Conservation (phyloP, 2,888 invertebrate species). For the Xanthostigma xanthostigma region DNA sequence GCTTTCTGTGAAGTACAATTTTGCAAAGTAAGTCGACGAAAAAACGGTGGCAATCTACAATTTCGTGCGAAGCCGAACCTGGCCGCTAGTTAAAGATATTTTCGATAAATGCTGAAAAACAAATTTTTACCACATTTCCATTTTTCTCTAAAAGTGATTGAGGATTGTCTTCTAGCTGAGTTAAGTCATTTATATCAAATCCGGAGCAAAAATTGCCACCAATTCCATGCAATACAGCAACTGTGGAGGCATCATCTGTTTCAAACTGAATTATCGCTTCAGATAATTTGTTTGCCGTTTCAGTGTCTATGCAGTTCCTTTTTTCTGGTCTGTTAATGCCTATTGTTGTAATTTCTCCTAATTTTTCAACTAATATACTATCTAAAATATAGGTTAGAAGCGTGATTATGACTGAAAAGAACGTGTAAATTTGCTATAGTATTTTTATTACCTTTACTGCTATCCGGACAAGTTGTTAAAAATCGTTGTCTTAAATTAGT, state of each 20-base stretch:
- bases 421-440: no score
- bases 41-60: no score
- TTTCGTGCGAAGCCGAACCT: no score
- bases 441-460: no score
- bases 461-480: no score
- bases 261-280: constrained; percentile 69
- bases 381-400: no score
- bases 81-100: no score
- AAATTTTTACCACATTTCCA: constrained; percentile 34
- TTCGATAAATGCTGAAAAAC: not conserved
- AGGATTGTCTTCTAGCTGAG: constrained; percentile 19
- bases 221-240: constrained; percentile 72
- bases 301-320: constrained; percentile 67
- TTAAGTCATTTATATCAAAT: constrained; percentile 68
- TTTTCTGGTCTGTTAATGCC: constrained; percentile 77
- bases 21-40: no score
- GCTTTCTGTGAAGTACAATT: no score
- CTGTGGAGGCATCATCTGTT: constrained; percentile 48
- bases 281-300: constrained; percentile 49
- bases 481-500: no score
- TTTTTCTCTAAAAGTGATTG: constrained; percentile 21
- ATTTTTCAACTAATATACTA: constrained; percentile 35
- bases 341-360: constrained; percentile 53
- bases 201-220: constrained; percentile 94
- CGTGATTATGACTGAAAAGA: no score